phyloP scores from a whole-genome alignment of 2,113 vertebrate species.

The Pedetes capensis region DNA sequence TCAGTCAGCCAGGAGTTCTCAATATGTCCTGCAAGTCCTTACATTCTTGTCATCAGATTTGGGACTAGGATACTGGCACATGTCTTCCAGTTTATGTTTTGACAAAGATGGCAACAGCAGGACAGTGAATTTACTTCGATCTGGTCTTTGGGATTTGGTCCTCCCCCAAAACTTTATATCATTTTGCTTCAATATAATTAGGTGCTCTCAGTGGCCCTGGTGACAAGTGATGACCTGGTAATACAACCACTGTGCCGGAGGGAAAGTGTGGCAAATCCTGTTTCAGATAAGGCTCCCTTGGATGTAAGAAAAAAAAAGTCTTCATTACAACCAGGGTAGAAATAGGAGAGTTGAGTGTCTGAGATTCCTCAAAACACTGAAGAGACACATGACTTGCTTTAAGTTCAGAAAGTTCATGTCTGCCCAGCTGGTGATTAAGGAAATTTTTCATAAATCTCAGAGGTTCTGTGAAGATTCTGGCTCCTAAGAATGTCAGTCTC shows the following conservation, averaged over 20 bases:
- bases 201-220: not conserved
- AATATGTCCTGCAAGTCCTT: not conserved
- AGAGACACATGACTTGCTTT: conserved; percentile 42
- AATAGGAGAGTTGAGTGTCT: not conserved
- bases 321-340: conserved; percentile 40
- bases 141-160: not conserved
- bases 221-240: not conserved
- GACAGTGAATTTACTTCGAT: not conserved
- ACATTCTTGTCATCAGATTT: not conserved
- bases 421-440: conserved; percentile 71
- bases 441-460: conserved; percentile 73
- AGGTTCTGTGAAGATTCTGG: conserved; percentile 79
- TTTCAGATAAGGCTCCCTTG: not conserved
- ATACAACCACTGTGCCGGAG: not conserved
- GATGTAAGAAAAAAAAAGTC: conserved; percentile 15
- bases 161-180: not conserved
- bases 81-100: not conserved
- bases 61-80: not conserved
- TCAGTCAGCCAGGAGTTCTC: not conserved
- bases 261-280: not conserved
- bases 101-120: not conserved
- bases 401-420: conserved; percentile 72
- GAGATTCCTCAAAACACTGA: conserved; percentile 49
- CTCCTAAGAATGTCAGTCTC: conserved; percentile 78
- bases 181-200: conserved; percentile 22